These are phyloP conservation scores for Oophaga sylvatica DNA, from an alignment of 2,797 vertebrate genomes.

Conservation along the genomic window DNA sequence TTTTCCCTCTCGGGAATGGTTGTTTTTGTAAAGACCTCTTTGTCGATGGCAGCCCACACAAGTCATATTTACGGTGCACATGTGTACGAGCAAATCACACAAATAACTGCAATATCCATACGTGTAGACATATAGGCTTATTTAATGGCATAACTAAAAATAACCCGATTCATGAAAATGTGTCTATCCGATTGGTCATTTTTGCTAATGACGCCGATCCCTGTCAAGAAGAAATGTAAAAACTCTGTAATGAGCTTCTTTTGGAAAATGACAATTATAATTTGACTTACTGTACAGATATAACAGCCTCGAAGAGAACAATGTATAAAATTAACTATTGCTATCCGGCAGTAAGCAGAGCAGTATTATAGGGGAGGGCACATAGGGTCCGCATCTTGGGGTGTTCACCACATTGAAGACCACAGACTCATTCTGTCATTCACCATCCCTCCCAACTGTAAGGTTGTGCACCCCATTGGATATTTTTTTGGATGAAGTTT, in stretches of 20 bases:
- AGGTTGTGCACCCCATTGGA: no score
- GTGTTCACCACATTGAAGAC: no score
- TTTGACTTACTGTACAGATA: not conserved
- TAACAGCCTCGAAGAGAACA: no score
- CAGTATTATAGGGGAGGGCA: no score
- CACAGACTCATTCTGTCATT: no score
- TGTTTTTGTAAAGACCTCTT: constrained; percentile 19
- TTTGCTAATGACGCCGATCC: not conserved
- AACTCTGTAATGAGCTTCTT: not conserved
- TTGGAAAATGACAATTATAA: not conserved
- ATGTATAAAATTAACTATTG: no score
- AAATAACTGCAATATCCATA: not conserved
- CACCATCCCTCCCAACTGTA: no score
- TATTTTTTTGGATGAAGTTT: no score
- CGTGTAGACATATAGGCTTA: not conserved
- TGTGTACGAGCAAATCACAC: not conserved
- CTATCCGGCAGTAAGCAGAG: no score
- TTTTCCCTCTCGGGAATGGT: constrained; percentile 29
- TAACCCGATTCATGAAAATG: not conserved
- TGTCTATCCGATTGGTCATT: no score
- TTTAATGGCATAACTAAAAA: not conserved
- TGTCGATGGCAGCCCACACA: constrained; percentile 16
- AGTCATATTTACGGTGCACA: not conserved
- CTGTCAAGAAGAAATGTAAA: not conserved
- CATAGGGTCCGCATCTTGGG: no score